Base-by-base conservation (phyloP, 2,113 vertebrate genomes). In the Paramisgurnus dabryanus region DNA sequence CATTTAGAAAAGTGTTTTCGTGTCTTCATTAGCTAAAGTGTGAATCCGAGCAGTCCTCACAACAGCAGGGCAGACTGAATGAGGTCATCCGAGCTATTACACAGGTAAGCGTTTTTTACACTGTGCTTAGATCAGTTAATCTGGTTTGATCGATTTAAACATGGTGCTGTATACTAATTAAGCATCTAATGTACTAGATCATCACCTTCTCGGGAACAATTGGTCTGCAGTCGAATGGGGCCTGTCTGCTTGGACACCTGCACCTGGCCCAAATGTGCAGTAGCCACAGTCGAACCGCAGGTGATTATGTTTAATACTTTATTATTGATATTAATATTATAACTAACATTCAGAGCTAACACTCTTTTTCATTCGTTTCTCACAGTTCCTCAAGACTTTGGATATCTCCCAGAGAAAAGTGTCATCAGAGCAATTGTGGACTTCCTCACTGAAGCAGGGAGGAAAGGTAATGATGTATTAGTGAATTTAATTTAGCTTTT, bases 141-240 rank as follows among this genome's bases (percentile, higher is more conserved):
- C 27, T 34, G 27, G 27, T 34, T 2, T 34, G 27, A 34, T 34
- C 1, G 27, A 34, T 34, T 2, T 34, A 34, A 34, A 34, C 27
- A 34, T 34, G 27, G 27, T 34, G 27, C 27, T 34, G 27, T 34
- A 34, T 34, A 3, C 27, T 34, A 34, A 34, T 34, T 2, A 34
- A 34, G 27, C 55, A 17, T 49, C 5, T 34, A 70, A 47, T 15
- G 6, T 55, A 79, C 47, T 78, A 98, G 97, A 89, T 96, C 80
- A 90, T 98, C 65, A 94, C 92, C 18, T 93, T 95, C 86, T 98
- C 96, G 0, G 94, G 95, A 64, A 94, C 95, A 49, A 95, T 98
- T 75, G 97, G 96, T 43, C 91, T 99, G 86, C 97, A 98, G 87
- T 95, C 96, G 84, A 98, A 98, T 87, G 94, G 96, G 68, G 90